Evolutionary conservation across 2,888 invertebrate species (phyloP).

Genomic region (Lycaena phlaeas): DNA sequence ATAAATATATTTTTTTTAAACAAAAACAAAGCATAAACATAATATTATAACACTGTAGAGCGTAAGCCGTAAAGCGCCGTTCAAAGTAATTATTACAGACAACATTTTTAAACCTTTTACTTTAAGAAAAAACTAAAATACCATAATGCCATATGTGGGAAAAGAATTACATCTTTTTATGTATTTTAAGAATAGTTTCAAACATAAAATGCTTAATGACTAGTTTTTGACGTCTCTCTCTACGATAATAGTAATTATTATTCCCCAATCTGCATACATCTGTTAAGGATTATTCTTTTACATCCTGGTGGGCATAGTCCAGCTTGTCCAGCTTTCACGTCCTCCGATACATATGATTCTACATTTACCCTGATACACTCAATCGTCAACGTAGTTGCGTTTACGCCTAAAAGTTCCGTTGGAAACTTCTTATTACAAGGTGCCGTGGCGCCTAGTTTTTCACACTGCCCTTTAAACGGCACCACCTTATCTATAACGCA

Average conservation of each 20-base stretch:
- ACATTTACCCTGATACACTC: slow-evolving; percentile 62
- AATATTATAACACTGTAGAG: no score
- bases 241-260: not conserved
- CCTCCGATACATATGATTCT: slow-evolving; percentile 35
- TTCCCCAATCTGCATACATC: slow-evolving; percentile 28
- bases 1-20: no score
- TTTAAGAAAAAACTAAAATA: no score
- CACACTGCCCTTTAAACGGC: slow-evolving; percentile 58
- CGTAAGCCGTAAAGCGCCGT: no score
- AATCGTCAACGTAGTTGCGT: slow-evolving; percentile 71
- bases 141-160: no score
- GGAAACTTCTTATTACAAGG: slow-evolving; percentile 50
- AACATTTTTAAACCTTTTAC: no score
- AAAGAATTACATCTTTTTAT: no score
- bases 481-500: slow-evolving; percentile 70
- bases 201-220: not conserved
- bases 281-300: slow-evolving; percentile 37
- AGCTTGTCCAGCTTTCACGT: slow-evolving; percentile 7
- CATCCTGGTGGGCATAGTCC: slow-evolving; percentile 39
- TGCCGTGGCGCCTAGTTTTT: slow-evolving; percentile 35
- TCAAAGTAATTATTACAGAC: no score
- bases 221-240: no score
- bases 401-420: slow-evolving; percentile 69
- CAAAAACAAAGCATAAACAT: no score
- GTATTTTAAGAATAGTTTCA: no score